Base-by-base conservation (phyloP, 2,797 vertebrate species). In the Cetoscarus ocellatus region DNA sequence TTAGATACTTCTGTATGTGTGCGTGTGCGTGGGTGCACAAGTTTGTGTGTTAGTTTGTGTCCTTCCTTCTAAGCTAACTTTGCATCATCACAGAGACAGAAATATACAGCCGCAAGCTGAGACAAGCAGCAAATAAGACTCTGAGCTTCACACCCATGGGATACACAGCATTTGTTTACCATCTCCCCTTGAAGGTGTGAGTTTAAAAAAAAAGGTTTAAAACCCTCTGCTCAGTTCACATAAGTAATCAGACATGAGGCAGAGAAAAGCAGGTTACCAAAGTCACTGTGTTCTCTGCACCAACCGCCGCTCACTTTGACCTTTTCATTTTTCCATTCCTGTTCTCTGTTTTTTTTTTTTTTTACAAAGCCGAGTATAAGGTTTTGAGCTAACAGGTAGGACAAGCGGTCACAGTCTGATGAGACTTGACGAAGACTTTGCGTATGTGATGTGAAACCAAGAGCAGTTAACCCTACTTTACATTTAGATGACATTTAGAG, bases 91-190 rank as follows among this genome's bases (percentile, higher is more conserved):
- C 67, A 90, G 67, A 55, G 87, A 92, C 90, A 88, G 80, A 93
- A 93, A 93, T 92, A 92, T 86, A 90, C 83, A 78, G 40, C 83
- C 73, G 44, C 85, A 82, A 84, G 83, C 88, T 77, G 86, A 90
- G 66, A 87, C 77, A 77, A 84, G 78, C 69, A 83, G 84, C 86
- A 82, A 86, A 92, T 68, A 75, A 87, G 83, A 73, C 80, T 77
- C 56, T 88, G 70, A 80, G 79, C 83, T 83, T 59, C 66, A 54
- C 85, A 88, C 93, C 91, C 92, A 84, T 79, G 93, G 93, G 93
- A 93, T 88, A 66, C 67, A 74, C 77, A 83, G 78, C 77, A 93
- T 92, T 93, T 93, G 91, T 95, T 94, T 94, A 92, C 74, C 85
- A 82, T 75, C 72, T 65, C 73, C 57, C 72, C 75, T 64, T 70